A percentile compares a stretch with the other conserved stretches of the same genome.
Conservation (phyloP, 2,888 invertebrate species). For the Drosophila robusta region DNA sequence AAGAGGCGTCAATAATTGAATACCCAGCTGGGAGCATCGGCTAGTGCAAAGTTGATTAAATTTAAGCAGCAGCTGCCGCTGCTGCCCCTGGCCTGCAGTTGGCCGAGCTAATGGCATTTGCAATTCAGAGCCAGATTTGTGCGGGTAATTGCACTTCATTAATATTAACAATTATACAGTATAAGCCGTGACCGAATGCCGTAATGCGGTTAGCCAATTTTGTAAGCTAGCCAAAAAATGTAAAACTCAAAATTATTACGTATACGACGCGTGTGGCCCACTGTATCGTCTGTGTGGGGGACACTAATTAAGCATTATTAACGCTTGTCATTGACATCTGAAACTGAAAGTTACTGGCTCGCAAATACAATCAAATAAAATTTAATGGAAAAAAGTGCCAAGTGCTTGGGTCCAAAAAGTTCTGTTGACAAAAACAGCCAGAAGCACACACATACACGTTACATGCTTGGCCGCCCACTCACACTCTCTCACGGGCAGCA, state of each 20-base stretch:
- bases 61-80: constrained; percentile 50
- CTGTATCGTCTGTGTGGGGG: constrained; percentile 3
- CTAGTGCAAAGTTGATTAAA: constrained; percentile 64
- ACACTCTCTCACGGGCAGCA: constrained; percentile 30
- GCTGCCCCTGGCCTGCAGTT: constrained; percentile 6
- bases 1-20: constrained; percentile 73
- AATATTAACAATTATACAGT: constrained; percentile 49
- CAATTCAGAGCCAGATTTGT: constrained; percentile 58
- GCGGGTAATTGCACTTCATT: constrained; percentile 54
- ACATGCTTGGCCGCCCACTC: constrained; percentile 14
- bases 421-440: constrained; percentile 52
- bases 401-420: constrained; percentile 52
- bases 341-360: constrained; percentile 47
- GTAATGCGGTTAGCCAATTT: not conserved
- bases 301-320: constrained; percentile 64
- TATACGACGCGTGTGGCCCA: not conserved
- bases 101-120: constrained; percentile 41
- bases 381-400: constrained; percentile 62
- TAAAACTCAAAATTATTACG: not conserved
- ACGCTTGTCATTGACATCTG: constrained; percentile 61
- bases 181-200: constrained; percentile 6
- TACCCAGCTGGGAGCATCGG: constrained; percentile 51
- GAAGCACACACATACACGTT: constrained; percentile 7
- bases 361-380: constrained; percentile 62
- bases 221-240: not conserved